These are phyloP conservation scores for Lepidonotus clava DNA, from an alignment of 2,888 invertebrate genomes.

Conservation along the genomic window DNA sequence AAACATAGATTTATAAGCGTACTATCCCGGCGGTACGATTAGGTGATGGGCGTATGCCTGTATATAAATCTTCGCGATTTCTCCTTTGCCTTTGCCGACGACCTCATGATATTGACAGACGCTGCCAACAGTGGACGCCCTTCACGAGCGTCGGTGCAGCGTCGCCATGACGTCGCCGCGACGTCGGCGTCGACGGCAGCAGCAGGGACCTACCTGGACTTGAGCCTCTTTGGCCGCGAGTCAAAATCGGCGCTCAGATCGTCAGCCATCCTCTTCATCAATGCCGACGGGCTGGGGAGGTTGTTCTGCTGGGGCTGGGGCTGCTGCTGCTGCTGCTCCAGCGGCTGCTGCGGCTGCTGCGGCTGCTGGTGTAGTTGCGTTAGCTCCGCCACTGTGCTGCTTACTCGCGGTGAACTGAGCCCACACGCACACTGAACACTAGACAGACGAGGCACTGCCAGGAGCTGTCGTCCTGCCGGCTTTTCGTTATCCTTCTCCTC, in stretches of 20 bases:
- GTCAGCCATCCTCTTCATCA: slow-evolving; percentile 28
- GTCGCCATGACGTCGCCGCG: too few species aligned
- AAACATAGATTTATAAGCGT: too few species aligned
- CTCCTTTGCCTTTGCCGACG: too few species aligned
- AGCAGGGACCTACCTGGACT: slow-evolving; percentile 9
- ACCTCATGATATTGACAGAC: too few species aligned
- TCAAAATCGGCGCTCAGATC: slow-evolving; percentile 14
- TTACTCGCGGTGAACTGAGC: background rate
- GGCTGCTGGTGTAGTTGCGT: background rate
- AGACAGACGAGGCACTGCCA: background rate
- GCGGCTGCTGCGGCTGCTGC: background rate
- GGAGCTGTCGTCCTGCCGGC: background rate
- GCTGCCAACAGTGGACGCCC: too few species aligned
- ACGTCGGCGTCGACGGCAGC: too few species aligned
- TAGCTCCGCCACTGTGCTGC: slow-evolving; percentile 23
- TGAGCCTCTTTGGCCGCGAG: slow-evolving; percentile 21
- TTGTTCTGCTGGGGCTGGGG: background rate
- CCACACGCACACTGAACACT: slow-evolving; percentile 6
- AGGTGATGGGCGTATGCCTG: too few species aligned
- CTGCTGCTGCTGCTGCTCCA: slow-evolving; percentile 12
- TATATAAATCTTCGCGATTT: too few species aligned
- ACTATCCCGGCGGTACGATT: too few species aligned
- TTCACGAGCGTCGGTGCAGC: too few species aligned
- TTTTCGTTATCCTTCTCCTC: background rate
- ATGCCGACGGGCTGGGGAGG: slow-evolving; percentile 5